Percentiles rank a stretch among this genome's conserved stretches.
phyloP scores from a whole-genome alignment of 53 echinoderm and acorn worm species.

The Paracentrotus lividus region DNA sequence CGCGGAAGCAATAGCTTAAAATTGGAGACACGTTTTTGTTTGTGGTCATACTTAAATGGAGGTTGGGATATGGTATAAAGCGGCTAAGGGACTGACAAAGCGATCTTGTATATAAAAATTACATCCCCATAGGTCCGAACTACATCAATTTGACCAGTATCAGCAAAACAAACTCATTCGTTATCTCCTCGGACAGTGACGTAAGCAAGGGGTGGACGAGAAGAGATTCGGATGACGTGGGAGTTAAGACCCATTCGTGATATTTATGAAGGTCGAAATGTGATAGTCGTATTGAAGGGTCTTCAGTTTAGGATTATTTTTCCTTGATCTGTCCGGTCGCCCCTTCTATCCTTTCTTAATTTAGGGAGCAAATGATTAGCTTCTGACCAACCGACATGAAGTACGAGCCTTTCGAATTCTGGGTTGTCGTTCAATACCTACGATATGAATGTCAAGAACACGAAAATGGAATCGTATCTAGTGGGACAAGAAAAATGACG shows the following conservation, averaged over 20 bases:
- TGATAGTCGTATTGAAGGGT: background rate
- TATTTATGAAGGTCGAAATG: background rate
- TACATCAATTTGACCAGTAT: slow-evolving; percentile 7
- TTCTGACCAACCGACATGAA: background rate
- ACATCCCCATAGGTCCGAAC: background rate
- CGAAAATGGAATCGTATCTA: too few relatives aligned
- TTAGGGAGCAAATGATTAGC: background rate
- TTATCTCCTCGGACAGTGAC: slow-evolving; percentile 4
- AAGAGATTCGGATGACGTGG: background rate
- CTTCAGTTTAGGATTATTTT: background rate
- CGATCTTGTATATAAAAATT: background rate
- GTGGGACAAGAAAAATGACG: too few relatives aligned
- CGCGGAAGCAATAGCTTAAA: background rate
- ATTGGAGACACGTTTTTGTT: slow-evolving; percentile 16
- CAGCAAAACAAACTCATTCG: slow-evolving; percentile 20
- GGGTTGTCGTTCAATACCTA: background rate
- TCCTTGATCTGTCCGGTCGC: too few relatives aligned
- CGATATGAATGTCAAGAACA: too few relatives aligned
- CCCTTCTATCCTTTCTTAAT: background rate
- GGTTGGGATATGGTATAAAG: background rate
- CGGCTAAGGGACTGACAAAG: background rate
- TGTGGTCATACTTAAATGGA: background rate
- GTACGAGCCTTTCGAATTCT: background rate
- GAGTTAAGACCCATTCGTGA: background rate
- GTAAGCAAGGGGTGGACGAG: background rate